Conservation (phyloP, 2,888 invertebrate genomes). For the Leptinotarsa rubiginosa region DNA sequence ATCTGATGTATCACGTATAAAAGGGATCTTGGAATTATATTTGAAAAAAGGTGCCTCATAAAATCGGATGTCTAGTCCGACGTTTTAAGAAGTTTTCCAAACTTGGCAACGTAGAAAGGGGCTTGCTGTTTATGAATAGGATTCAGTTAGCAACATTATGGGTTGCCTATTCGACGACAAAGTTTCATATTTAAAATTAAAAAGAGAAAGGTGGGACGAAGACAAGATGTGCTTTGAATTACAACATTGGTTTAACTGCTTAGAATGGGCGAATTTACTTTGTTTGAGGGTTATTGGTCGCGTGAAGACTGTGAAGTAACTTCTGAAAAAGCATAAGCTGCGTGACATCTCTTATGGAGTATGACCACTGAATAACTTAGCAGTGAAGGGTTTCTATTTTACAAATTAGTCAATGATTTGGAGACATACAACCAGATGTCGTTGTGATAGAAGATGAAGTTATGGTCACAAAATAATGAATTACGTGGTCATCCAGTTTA, state of each 20-base stretch:
- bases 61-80: background rate
- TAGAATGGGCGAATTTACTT: no score
- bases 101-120: constrained; percentile 2
- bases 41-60: background rate
- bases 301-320: no score
- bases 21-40: background rate
- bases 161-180: background rate
- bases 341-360: no score
- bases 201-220: background rate
- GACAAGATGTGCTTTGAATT: background rate
- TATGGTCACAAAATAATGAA: no score
- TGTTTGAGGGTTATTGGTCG: no score
- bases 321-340: no score
- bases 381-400: no score
- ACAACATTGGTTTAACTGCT: background rate
- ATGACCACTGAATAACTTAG: no score
- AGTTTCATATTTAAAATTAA: background rate
- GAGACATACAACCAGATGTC: no score
- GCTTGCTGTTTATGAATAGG: constrained; percentile 2
- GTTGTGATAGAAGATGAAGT: no score
- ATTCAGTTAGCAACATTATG: background rate
- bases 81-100: background rate
- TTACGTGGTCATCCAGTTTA: no score
- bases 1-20: background rate
- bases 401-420: no score